These are phyloP conservation scores for Psilanteris sp. DNA, from an alignment of 1,140 invertebrate species.

Conservation along the genomic window DNA sequence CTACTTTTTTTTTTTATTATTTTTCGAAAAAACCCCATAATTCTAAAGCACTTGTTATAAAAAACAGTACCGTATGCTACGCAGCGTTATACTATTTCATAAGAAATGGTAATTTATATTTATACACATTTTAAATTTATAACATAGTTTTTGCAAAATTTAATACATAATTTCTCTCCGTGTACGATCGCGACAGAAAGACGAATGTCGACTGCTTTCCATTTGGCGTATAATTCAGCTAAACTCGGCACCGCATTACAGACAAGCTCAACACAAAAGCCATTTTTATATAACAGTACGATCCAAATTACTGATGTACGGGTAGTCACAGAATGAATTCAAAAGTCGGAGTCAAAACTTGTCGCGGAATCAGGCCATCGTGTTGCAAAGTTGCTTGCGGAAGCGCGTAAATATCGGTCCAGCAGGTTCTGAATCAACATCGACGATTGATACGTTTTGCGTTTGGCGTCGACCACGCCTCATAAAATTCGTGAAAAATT, in stretches of 20 bases:
- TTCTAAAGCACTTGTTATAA: no score
- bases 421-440: constrained; percentile 45
- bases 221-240: constrained; percentile 42
- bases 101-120: no score
- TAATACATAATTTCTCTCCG: no score
- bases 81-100: no score
- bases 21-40: no score
- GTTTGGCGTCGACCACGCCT: constrained; percentile 28
- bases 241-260: constrained; percentile 27
- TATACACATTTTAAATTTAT: no score
- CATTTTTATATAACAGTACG: constrained; percentile 25
- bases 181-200: no score
- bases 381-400: constrained; percentile 11
- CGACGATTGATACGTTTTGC: constrained; percentile 39
- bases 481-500: constrained; percentile 49
- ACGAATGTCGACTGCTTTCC: constrained; percentile 38
- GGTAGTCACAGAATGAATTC: constrained; percentile 17
- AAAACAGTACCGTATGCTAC: no score
- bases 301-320: constrained; percentile 39
- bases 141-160: no score
- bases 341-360: constrained; percentile 49
- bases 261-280: constrained; percentile 38
- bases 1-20: no score
- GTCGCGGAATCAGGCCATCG: constrained; percentile 18
- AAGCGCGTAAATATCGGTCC: constrained; percentile 42